phyloP scores from a whole-genome alignment of 2,113 vertebrate species.

The Leptodactylus fuscus region DNA sequence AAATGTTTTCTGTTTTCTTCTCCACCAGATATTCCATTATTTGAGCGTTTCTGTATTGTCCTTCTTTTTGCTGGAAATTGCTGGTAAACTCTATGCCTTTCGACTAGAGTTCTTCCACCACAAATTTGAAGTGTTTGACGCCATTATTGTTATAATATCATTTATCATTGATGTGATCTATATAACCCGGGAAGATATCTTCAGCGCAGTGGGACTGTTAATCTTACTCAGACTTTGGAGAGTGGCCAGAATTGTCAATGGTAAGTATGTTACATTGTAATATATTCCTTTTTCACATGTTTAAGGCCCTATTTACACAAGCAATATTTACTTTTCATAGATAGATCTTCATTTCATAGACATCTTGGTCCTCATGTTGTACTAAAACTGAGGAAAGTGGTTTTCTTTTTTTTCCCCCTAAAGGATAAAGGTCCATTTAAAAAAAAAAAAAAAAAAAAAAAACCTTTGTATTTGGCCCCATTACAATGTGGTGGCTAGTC shows the following conservation, averaged over 20 bases:
- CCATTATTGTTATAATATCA: constrained; percentile 84
- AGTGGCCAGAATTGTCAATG: constrained; percentile 93
- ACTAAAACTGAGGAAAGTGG: too few species aligned
- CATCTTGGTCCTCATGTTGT: too few species aligned
- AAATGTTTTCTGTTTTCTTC: constrained; percentile 26
- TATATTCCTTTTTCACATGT: not conserved
- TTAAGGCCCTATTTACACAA: too few species aligned
- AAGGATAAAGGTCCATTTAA: too few species aligned
- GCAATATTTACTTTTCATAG: too few species aligned
- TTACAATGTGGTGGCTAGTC: too few species aligned
- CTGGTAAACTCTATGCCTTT: constrained; percentile 85
- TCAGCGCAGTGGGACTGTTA: constrained; percentile 86
- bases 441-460: too few species aligned
- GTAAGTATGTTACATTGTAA: constrained; percentile 67
- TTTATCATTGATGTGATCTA: constrained; percentile 87
- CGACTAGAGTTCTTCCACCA: constrained; percentile 90
- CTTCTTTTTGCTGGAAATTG: constrained; percentile 90
- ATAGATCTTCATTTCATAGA: too few species aligned
- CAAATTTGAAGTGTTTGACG: constrained; percentile 95
- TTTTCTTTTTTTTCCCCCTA: too few species aligned
- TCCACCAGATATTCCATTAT: constrained; percentile 87
- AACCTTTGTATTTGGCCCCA: too few species aligned
- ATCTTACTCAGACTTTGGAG: constrained; percentile 95
- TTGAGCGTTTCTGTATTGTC: constrained; percentile 86
- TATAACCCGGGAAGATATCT: constrained; percentile 82